Evolutionary conservation across 1,140 invertebrate species (phyloP).

Genomic region (Eufriesea mexicana): DNA sequence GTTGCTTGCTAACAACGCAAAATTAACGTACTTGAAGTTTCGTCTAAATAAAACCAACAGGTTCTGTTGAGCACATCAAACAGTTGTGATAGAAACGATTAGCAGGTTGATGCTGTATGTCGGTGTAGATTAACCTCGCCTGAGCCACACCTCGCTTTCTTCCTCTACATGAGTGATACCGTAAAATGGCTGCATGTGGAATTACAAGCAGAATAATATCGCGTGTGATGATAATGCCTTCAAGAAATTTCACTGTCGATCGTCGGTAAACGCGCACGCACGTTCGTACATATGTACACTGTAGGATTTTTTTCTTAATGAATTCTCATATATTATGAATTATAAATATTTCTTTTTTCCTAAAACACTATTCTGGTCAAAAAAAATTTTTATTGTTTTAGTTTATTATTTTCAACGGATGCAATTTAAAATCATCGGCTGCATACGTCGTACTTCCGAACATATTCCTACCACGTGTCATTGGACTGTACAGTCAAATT

Average conservation of each 20-base stretch:
- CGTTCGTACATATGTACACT: neutral
- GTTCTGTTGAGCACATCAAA: neutral
- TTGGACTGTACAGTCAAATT: constrained; percentile 8
- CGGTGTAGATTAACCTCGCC: constrained; percentile 17
- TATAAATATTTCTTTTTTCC: neutral
- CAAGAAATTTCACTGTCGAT: constrained; percentile 6
- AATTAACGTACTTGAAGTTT: neutral
- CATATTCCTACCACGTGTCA: constrained; percentile 40
- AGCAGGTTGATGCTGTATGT: constrained; percentile 31
- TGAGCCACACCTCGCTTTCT: constrained; percentile 42
- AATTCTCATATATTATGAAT: neutral
- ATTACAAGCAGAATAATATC: constrained; percentile 15
- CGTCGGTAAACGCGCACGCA: neutral
- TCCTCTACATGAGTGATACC: neutral
- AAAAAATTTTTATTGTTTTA: too few species aligned
- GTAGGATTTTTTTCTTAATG: neutral
- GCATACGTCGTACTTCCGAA: neutral
- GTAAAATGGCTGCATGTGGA: constrained; percentile 43
- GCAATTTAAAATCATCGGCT: constrained; percentile 10
- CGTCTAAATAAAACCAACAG: constrained; percentile 1
- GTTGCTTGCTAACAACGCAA: neutral
- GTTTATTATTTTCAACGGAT: constrained; percentile 2
- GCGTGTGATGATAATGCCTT: constrained; percentile 1
- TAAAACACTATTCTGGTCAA: neutral
- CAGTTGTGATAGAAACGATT: constrained; percentile 26